Base-by-base conservation (phyloP, 1,140 invertebrate species). In the Oryctes rhinoceros region DNA sequence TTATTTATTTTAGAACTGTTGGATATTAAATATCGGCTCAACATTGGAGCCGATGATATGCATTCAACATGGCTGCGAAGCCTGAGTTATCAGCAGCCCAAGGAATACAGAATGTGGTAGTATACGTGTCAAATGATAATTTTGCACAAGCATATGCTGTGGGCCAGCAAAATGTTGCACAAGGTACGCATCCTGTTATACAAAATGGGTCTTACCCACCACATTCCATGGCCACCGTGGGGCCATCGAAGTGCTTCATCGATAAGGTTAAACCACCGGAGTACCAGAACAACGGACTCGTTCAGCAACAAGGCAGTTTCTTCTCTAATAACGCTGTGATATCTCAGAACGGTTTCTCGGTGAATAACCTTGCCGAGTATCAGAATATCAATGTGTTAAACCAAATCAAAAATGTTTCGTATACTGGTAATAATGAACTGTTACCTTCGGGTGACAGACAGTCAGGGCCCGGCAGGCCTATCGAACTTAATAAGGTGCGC, bases 101-200 rank as follows among this genome's bases (percentile, higher is more conserved):
- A 74, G 85, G 84, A 82, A 85, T 89, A 49, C 88, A 88, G 81
- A 89, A 89, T 88, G 88, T 89, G 80, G 86, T 89, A 86, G 88
- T 89, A 48, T 89, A 88, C 81, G 88, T 89, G 67, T 89, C 88
- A 6, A 87, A 87, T 83, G 88, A 88, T 81, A 88, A 88, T 84
- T 87, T 88, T 81, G 87, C 85, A 49, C 86, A 87, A 81, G 85
- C 86, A 53, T 86, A 88, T 83, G 84, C 87, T 39, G 86, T 88
- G 20, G 85, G 85, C 76, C 85, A 85, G 76, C 86, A 87, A 76
- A 84, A 85, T 85, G 83, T 84, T 15, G 76, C 83, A 30, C 83
- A 81, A 74, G 80, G 82, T 39, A 15, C 78, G 15, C 78, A 81
- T 75, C 81, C 79, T 44, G 35, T 83, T 81, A 81, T 81, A 48